Percentiles rank a stretch among this genome's conserved stretches.
Evolutionary conservation across 2,797 vertebrate genomes (phyloP).

Genomic region (Labroides dimidiatus): DNA sequence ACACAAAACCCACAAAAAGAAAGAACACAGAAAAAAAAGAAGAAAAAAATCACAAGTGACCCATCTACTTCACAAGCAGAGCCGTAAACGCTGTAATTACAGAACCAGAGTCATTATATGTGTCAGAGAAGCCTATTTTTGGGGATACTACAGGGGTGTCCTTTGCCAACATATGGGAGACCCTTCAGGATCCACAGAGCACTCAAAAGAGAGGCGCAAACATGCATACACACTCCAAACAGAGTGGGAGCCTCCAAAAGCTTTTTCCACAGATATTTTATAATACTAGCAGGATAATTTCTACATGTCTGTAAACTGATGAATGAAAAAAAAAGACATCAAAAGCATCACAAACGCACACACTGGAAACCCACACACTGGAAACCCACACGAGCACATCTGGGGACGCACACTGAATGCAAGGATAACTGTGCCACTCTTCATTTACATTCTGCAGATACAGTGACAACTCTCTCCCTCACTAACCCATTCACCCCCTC

Average conservation of each 20-base stretch:
- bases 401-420: slow-evolving; percentile 24
- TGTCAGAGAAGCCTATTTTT: slow-evolving; percentile 14
- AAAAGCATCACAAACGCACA: neutral
- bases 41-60: slow-evolving; percentile 7
- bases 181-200: slow-evolving; percentile 1
- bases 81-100: neutral
- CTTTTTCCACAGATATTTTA: neutral
- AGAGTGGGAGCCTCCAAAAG: neutral
- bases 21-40: slow-evolving; percentile 7
- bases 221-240: neutral
- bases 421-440: slow-evolving; percentile 46
- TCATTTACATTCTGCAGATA: slow-evolving; percentile 68
- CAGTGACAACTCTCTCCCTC: slow-evolving; percentile 42
- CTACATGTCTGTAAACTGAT: slow-evolving; percentile 7
- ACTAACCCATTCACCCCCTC: slow-evolving; percentile 10
- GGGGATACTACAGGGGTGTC: slow-evolving; percentile 9
- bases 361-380: slow-evolving; percentile 7
- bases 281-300: slow-evolving; percentile 2
- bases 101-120: neutral
- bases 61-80: neutral
- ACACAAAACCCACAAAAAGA: slow-evolving; percentile 7
- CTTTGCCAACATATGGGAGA: slow-evolving; percentile 19
- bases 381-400: slow-evolving; percentile 25
- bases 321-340: slow-evolving; percentile 37
- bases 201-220: neutral